Base-by-base conservation (phyloP, 1,140 invertebrate genomes). In the Drosophila sechellia region DNA sequence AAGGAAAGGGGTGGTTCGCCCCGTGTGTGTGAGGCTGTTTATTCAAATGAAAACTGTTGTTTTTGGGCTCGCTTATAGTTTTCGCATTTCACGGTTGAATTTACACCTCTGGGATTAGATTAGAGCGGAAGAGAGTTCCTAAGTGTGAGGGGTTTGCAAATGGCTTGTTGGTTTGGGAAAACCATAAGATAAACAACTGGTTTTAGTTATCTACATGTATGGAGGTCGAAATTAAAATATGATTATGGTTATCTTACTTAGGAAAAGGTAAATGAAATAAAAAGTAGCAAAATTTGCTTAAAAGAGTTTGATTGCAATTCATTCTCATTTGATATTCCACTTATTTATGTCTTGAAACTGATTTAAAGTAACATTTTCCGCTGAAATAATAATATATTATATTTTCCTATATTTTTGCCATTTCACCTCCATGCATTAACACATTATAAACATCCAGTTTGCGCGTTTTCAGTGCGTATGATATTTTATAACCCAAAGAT, bases 401-500 rank as follows among this genome's bases (percentile, higher is more conserved):
- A 1, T 13, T 35, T 12, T 27, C 39, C 3, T 43, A 64, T 59
- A 66, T 27, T 17, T 12, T 34, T 2, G 34, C 43, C 25, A 50
- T 74, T 63, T 35, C 8, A 37, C 49, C n/a, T 4, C 49, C 39
- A 40, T 45, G 37, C 60, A 64, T 77, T 57, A 57, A 46, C 60
- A 66, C 71, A 75, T 69, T 76, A 73, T 77, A 65, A 65, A 60
- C 40, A 35, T 48, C 15, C 45, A 60, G 37, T 42, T 60, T 42
- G 1, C 35, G 55, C 40, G 13, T 40, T 39, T 56, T 57, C 59
- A 34, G 15, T 50, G 58, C 27, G 11, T 50, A 50, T 34, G 50
- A 56, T 73, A 54, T 83, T 76, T 83, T 71, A 81, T 81, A 81
- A 59, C 65, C 77, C 37, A 40, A 69, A 69, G 84, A 87, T 89